Evolutionary conservation across 2,797 vertebrate species (phyloP).

Genomic region (Sebastes vulpes): DNA sequence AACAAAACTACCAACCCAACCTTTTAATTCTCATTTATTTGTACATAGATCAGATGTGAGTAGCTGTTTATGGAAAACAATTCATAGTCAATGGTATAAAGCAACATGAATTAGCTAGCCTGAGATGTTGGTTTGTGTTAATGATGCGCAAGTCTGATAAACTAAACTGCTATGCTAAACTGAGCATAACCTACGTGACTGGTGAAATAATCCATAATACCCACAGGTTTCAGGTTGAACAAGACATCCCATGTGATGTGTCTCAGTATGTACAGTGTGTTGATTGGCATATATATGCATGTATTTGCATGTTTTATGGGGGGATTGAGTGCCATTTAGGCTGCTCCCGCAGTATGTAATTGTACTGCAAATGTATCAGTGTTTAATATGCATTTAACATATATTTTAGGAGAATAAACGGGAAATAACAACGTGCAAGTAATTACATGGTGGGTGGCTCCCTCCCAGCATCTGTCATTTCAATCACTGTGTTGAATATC

Average conservation of each 20-base stretch:
- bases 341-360: conserved; percentile 30
- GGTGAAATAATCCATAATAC: neutral
- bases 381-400: conserved; percentile 81
- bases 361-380: conserved; percentile 54
- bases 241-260: neutral
- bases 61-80: neutral
- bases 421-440: conserved; percentile 78
- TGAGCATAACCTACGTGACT: neutral
- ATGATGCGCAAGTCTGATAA: neutral
- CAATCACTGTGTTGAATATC: conserved; percentile 71
- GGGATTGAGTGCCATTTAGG: conserved; percentile 20
- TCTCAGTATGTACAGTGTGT: neutral
- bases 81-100: neutral
- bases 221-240: conserved; percentile 3
- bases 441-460: conserved; percentile 81
- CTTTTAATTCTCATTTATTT: neutral
- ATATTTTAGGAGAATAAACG: conserved; percentile 71
- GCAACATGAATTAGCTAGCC: neutral
- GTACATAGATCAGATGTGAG: neutral
- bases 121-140: neutral
- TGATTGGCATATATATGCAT: neutral
- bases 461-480: conserved; percentile 75
- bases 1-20: neutral
- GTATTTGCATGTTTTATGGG: conserved; percentile 19
- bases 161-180: neutral